Evolutionary conservation across 2,888 invertebrate species (phyloP), one percentile per base, ranked within the genome.

Genomic region (Sphecodes monilicornis): DNA sequence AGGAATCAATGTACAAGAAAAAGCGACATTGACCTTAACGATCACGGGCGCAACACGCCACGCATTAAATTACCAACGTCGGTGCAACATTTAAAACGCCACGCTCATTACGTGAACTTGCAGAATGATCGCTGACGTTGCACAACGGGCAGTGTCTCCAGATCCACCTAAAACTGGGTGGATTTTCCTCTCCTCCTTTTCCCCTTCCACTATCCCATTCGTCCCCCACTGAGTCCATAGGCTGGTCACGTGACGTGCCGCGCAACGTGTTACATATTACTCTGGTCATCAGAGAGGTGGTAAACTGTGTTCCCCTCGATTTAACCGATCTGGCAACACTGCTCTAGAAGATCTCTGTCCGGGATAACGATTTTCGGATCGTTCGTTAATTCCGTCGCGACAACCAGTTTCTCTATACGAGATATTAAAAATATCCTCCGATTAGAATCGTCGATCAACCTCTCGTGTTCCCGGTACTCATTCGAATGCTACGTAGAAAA

Each of bases 101-200:
- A n/a, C 8, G 4, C 39, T 60, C 29, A 82, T 81, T 81, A 81
- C 50, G 57, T 73, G 81, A 81, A 73, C 29, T 46, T 68, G 72
- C 82, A 36, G 26, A 73, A 73, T 16, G 36, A 41, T 72, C 22
- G n/a, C 29, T n/a, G 1, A 5, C 32, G 16, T 81, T 72, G 72
- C 66, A 43, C n/a, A 72, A 81, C n/a, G n/a, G n/a, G n/a, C n/a
- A n/a, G n/a, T n/a, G n/a, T n/a, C n/a, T n/a, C n/a, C n/a, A n/a
- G n/a, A n/a, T n/a, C n/a, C n/a, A n/a, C n/a, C n/a, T n/a, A n/a
- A n/a, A n/a, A n/a, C n/a, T n/a, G n/a, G n/a, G n/a, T n/a, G n/a
- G n/a, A n/a, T n/a, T n/a, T n/a, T n/a, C n/a, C n/a, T n/a, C n/a
- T n/a, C n/a, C n/a, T n/a, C n/a, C n/a, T n/a, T n/a, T n/a, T n/a